These are phyloP conservation scores for Mustela nigripes DNA, from an alignment of 2,113 vertebrate genomes.

Conservation along the genomic window DNA sequence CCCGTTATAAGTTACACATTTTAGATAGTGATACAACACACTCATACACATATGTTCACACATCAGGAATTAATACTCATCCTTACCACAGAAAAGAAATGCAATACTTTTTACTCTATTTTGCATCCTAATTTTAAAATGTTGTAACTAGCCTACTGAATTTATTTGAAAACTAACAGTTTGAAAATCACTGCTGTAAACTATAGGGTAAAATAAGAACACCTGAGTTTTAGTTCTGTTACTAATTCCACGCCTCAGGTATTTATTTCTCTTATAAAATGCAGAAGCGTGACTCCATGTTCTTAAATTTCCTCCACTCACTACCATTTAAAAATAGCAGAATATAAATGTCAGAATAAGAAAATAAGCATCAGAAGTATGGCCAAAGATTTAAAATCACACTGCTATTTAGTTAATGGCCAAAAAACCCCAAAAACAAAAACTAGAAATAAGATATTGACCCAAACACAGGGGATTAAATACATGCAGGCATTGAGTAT, in stretches of 20 bases:
- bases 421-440: slow-evolving; percentile 7
- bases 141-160: background rate
- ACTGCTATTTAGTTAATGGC: background rate
- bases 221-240: background rate
- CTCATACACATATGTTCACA: background rate
- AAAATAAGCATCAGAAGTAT: slow-evolving; percentile 45
- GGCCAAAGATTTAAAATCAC: slow-evolving; percentile 41
- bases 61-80: slow-evolving; percentile 15
- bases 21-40: background rate
- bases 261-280: slow-evolving; percentile 13
- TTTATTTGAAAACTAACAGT: background rate
- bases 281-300: background rate
- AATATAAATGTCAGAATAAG: slow-evolving; percentile 35
- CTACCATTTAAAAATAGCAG: slow-evolving; percentile 45
- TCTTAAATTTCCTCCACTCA: slow-evolving; percentile 18
- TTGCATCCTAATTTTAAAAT: slow-evolving; percentile 47
- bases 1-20: background rate
- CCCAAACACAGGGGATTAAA: background rate
- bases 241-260: background rate
- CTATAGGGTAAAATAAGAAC: slow-evolving; percentile 27
- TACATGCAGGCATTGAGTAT: slow-evolving; percentile 47
- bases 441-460: background rate
- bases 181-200: slow-evolving; percentile 26
- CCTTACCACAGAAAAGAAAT: background rate
- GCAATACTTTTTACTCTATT: background rate